Percentiles rank a stretch among this genome's conserved stretches.
Evolutionary conservation across 1,140 invertebrate species (phyloP).

Genomic region (Pseudomyrmex gracilis): DNA sequence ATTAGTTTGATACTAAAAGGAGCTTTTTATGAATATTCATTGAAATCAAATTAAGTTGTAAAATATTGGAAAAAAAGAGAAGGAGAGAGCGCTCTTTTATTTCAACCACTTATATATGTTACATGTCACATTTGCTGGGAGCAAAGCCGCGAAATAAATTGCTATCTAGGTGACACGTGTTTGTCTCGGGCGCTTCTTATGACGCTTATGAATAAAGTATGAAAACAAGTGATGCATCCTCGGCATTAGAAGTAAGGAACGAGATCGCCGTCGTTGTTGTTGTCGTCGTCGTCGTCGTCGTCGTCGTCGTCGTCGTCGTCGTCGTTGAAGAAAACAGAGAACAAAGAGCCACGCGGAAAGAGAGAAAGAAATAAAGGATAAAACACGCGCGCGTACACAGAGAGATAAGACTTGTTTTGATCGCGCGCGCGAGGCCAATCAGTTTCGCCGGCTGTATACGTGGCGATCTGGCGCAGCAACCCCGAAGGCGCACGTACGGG

Average conservation of each 20-base stretch:
- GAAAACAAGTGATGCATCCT: background rate
- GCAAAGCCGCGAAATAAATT: slow-evolving; percentile 4
- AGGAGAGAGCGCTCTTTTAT: background rate
- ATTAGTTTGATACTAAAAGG: no score
- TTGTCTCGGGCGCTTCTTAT: background rate
- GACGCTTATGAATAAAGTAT: slow-evolving; percentile 25
- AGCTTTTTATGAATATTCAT: no score
- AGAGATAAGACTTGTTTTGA: slow-evolving; percentile 50
- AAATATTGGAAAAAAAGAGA: no score
- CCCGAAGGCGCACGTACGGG: slow-evolving; percentile 47
- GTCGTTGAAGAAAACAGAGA: background rate
- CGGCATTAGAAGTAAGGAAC: background rate
- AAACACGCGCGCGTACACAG: no score
- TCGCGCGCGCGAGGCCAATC: slow-evolving; percentile 12
- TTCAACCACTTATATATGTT: background rate
- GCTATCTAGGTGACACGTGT: background rate
- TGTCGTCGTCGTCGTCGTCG: background rate
- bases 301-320: background rate
- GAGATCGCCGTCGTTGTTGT: background rate
- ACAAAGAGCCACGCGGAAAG: background rate
- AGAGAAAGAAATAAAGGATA: background rate
- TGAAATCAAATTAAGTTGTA: no score
- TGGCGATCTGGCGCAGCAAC: background rate
- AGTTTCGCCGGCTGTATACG: slow-evolving; percentile 21
- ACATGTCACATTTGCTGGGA: background rate